A percentile compares a stretch with the other conserved stretches of the same genome.
phyloP scores from a whole-genome alignment of 2,888 invertebrate genomes.

The Dasypolia templi region DNA sequence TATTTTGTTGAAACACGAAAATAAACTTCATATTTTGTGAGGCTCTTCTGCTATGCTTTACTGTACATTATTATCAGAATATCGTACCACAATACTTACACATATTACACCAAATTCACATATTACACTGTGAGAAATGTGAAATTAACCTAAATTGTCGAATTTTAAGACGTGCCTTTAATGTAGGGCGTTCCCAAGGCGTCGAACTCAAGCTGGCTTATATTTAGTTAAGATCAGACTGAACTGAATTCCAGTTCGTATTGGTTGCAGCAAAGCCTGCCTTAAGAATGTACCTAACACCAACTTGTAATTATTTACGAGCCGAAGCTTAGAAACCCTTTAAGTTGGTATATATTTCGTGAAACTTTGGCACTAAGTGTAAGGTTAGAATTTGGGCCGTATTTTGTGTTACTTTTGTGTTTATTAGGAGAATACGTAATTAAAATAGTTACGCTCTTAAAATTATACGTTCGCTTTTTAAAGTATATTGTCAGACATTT shows the following conservation, averaged over 20 bases:
- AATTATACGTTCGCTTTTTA: no score
- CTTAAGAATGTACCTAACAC: slow-evolving; percentile 55
- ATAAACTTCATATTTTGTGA: background rate
- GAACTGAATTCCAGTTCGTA: slow-evolving; percentile 49
- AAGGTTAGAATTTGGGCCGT: slow-evolving; percentile 20
- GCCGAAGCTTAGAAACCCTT: slow-evolving; percentile 46
- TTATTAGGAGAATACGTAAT: background rate
- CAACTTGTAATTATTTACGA: slow-evolving; percentile 58
- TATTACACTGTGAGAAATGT: background rate
- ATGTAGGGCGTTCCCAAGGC: slow-evolving; percentile 9
- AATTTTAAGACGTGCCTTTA: slow-evolving; percentile 17
- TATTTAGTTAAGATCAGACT: slow-evolving; percentile 53
- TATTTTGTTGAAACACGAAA: background rate
- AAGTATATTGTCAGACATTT: no score
- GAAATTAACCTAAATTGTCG: slow-evolving; percentile 15
- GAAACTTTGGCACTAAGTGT: slow-evolving; percentile 36
- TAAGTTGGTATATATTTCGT: slow-evolving; percentile 48
- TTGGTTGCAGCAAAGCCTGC: slow-evolving; percentile 34
- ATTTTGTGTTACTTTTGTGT: slow-evolving; percentile 21
- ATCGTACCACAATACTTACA: background rate
- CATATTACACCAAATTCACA: background rate
- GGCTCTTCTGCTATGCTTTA: background rate
- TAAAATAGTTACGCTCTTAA: background rate
- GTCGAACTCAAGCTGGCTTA: slow-evolving; percentile 36
- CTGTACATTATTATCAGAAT: background rate